Percentiles rank a stretch among this genome's conserved stretches.
Conservation (phyloP, 2,113 vertebrate genomes). For the Pterocles burchelli region DNA sequence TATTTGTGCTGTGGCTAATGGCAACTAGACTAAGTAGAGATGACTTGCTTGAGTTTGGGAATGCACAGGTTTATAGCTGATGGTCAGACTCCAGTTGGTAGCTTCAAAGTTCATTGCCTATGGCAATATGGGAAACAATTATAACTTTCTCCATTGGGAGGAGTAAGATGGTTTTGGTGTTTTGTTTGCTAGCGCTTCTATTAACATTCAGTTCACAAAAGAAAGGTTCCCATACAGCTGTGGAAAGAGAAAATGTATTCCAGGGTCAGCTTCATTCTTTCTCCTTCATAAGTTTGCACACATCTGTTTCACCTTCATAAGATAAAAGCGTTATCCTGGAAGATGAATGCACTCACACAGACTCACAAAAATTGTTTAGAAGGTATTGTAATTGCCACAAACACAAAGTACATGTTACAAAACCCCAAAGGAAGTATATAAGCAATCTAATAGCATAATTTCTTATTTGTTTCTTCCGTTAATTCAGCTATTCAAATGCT, state of each 20-base stretch:
- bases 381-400: neutral
- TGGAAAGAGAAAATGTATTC: neutral
- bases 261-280: neutral
- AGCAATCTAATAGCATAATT: neutral
- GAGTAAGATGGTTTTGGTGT: neutral
- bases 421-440: neutral
- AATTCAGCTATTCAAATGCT: neutral
- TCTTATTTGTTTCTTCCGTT: neutral
- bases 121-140: neutral
- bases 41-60: neutral
- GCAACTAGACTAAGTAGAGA: neutral
- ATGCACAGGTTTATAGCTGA: neutral
- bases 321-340: neutral
- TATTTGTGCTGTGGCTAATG: neutral
- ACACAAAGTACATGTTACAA: neutral
- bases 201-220: neutral
- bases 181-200: neutral
- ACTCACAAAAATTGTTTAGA: neutral
- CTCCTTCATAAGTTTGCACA: neutral
- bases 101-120: neutral
- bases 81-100: neutral
- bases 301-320: neutral
- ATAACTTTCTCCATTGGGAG: neutral
- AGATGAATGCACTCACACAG: neutral
- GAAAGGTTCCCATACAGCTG: neutral